Conservation (phyloP, 2,888 invertebrate genomes). For the Drosophila siamana region DNA sequence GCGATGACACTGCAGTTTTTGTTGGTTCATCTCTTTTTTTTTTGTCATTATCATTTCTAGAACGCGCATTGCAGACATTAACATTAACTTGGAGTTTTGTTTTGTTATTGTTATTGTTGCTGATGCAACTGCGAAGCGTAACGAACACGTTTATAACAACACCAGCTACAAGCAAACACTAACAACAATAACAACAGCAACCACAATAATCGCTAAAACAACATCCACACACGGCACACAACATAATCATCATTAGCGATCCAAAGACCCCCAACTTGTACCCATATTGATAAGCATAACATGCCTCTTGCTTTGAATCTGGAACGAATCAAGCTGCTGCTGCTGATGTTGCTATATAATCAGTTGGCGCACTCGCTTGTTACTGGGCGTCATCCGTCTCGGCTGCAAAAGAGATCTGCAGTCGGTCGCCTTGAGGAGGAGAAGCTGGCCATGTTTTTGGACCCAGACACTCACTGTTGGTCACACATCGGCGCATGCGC, state of each 20-base stretch:
- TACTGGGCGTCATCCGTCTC: constrained; percentile 29
- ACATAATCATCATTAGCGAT: constrained; percentile 74
- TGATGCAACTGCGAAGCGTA: constrained; percentile 80
- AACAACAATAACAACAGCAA: too few relatives aligned
- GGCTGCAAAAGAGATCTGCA: constrained; percentile 3
- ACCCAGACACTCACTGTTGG: constrained; percentile 32
- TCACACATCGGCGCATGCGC: constrained; percentile 70
- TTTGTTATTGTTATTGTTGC: constrained; percentile 45
- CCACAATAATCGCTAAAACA: constrained; percentile 54
- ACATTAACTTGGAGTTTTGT: constrained; percentile 55
- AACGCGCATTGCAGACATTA: constrained; percentile 70
- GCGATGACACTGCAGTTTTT: constrained; percentile 71
- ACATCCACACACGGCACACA: constrained; percentile 43
- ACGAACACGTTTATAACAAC: constrained; percentile 76
- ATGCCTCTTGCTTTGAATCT: constrained; percentile 23
- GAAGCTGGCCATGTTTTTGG: constrained; percentile 20
- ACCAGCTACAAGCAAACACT: constrained; percentile 34
- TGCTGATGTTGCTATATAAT: constrained; percentile 50
- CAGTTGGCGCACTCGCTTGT: constrained; percentile 69
- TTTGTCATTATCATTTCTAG: constrained; percentile 76
- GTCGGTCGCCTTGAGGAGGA: constrained; percentile 3
- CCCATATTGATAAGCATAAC: constrained; percentile 51
- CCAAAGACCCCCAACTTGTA: constrained; percentile 9
- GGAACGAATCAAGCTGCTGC: constrained; percentile 22
- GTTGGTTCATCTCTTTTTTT: constrained; percentile 45